These are phyloP conservation scores for Therioaphis trifolii DNA, from an alignment of 2,888 invertebrate species.

Conservation along the genomic window DNA sequence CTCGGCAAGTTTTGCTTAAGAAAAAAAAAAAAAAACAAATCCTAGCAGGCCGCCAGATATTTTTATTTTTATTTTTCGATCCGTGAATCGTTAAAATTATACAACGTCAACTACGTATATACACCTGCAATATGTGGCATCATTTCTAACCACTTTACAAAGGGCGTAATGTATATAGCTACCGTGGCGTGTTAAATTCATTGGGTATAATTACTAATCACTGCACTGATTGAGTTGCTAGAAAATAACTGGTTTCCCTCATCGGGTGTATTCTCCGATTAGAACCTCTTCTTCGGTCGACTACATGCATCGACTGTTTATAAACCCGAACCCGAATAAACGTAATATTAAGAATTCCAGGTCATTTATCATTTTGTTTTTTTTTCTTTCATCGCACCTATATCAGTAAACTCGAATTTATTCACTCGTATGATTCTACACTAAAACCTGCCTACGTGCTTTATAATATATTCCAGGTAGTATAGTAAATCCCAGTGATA, in stretches of 20 bases:
- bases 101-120: no score
- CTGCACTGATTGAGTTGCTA: conserved; percentile 29
- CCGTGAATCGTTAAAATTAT: neutral
- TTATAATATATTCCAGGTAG: no score
- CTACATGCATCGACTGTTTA: neutral
- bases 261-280: neutral
- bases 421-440: no score
- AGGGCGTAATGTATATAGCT: neutral
- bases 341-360: no score
- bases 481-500: no score
- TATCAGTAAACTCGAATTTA: neutral
- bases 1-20: no score
- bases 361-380: neutral
- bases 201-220: conserved; percentile 15
- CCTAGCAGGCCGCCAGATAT: no score
- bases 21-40: no score
- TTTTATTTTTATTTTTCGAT: neutral
- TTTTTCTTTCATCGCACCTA: neutral
- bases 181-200: conserved; percentile 1
- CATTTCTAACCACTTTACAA: neutral
- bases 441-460: no score
- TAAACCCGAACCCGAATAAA: no score
- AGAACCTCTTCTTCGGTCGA: neutral
- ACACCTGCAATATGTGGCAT: no score
- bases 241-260: conserved; percentile 37